A percentile compares a stretch with the other conserved stretches of the same genome.
Evolutionary conservation across 2,888 invertebrate species (phyloP).

Genomic region (Melangyna quadrimaculata): DNA sequence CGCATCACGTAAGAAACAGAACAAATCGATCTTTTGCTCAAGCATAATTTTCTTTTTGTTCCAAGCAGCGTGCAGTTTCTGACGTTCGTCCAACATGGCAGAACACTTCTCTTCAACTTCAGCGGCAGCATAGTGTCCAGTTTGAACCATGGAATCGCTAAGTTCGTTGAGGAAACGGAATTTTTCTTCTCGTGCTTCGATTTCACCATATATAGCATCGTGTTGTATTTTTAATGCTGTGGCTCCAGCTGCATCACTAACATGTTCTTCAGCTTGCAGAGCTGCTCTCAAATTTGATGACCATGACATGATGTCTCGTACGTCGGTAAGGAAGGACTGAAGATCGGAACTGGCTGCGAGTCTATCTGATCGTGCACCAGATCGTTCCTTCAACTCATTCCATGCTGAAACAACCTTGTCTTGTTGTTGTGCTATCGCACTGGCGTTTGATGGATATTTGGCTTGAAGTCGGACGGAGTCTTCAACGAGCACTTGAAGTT

Average conservation of each 20-base stretch:
- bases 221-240: slow-evolving; percentile 92
- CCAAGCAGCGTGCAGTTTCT: slow-evolving; percentile 91
- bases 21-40: slow-evolving; percentile 95
- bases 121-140: slow-evolving; percentile 90
- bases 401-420: slow-evolving; percentile 92
- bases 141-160: slow-evolving; percentile 92
- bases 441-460: slow-evolving; percentile 95
- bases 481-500: slow-evolving; percentile 94
- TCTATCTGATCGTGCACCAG: slow-evolving; percentile 89
- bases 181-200: slow-evolving; percentile 93
- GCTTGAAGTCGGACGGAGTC: slow-evolving; percentile 94
- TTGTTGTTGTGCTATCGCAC: slow-evolving; percentile 93
- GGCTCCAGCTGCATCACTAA: slow-evolving; percentile 90
- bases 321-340: slow-evolving; percentile 93
- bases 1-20: slow-evolving; percentile 96
- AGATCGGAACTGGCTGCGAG: slow-evolving; percentile 93
- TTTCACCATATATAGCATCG: slow-evolving; percentile 90
- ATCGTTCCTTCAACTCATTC: slow-evolving; percentile 91
- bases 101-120: slow-evolving; percentile 91
- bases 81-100: slow-evolving; percentile 89
- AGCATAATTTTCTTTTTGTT: slow-evolving; percentile 93
- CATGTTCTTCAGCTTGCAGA: slow-evolving; percentile 90
- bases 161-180: slow-evolving; percentile 88
- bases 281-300: slow-evolving; percentile 89
- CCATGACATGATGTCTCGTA: slow-evolving; percentile 95